Base-by-base conservation (phyloP, 1,140 invertebrate species). In the Trachymyrmex cornetzi region DNA sequence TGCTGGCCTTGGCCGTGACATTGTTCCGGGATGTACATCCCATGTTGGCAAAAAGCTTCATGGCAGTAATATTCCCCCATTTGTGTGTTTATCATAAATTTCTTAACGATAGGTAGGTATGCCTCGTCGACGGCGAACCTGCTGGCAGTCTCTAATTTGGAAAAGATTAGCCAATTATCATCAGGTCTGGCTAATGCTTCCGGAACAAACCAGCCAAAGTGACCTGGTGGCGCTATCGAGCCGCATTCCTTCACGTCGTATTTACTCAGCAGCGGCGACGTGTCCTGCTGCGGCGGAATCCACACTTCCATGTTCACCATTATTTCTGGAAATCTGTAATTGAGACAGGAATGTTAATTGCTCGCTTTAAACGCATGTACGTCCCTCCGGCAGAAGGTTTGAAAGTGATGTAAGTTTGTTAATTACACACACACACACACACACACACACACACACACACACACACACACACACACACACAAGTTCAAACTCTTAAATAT, bases 281-380 rank as follows among this genome's bases (percentile, higher is more conserved):
- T 95, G 85, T 97, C 96, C 69, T 96, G 94, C 53, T 96, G 96
- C 0, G 97, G 96, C 3, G 96, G 95, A 57, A 97, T 95, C 96
- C 97, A 97, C 0, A 97, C 96, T 90, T 97, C 97, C 87, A 98
- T 93, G 93, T 98, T 98, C 12, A 98, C 96, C 96, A 97, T 97
- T 3, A 96, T 94, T 38, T 95, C 95, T 30, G 96, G 96, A 84
- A 95, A 86, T 44, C 95, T 96, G 91, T 7, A 87, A 91, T 77
- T 9, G 22, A n/a, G 27, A 74, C 11, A 3, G 1, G 38, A 84
- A 72, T 48, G 12, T 53, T 30, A 48, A 74, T 87, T 4, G 2
- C 22, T 22, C 14, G 30, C 2, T 81, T 48, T 22, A 48, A 30
- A 74, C 0, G 24, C 55, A 14, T 38, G 38, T 19, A 71, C 48